Evolutionary conservation across 2,888 invertebrate genomes (phyloP).

Genomic region (Amphiduros pacificus): DNA sequence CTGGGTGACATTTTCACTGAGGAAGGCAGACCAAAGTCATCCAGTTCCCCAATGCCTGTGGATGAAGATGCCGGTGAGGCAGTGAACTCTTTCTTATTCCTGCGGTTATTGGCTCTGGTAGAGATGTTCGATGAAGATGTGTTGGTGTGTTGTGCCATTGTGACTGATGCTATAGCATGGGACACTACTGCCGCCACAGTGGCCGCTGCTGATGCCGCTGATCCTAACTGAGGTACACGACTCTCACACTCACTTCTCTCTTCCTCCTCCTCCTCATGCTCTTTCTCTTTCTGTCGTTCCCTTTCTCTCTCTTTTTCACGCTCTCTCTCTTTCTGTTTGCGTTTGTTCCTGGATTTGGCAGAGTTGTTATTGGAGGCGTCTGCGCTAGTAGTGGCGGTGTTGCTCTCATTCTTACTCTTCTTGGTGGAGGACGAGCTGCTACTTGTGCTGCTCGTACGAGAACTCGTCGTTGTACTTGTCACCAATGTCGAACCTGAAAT

Average conservation of each 20-base stretch:
- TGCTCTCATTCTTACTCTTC: slow-evolving; percentile 9
- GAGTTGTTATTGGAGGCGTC: too few relatives aligned
- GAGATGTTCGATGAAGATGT: too few relatives aligned
- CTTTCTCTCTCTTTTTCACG: slow-evolving; percentile 10
- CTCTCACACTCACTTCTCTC: slow-evolving; percentile 9
- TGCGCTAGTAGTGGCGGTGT: too few relatives aligned
- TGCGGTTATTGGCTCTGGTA: too few relatives aligned
- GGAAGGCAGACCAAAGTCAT: slow-evolving; percentile 53
- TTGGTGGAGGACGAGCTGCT: slow-evolving; percentile 9
- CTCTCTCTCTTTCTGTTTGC: slow-evolving; percentile 21
- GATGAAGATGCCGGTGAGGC: too few relatives aligned
- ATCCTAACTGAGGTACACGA: slow-evolving; percentile 8
- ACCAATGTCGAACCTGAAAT: too few relatives aligned
- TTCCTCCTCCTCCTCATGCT: background rate
- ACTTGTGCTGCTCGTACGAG: slow-evolving; percentile 9
- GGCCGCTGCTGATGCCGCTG: background rate
- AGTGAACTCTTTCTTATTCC: slow-evolving; percentile 20
- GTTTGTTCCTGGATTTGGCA: too few relatives aligned
- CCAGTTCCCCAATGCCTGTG: slow-evolving; percentile 56
- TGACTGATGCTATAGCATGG: too few relatives aligned
- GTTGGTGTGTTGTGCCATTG: too few relatives aligned
- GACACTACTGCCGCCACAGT: too few relatives aligned
- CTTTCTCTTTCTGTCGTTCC: slow-evolving; percentile 1
- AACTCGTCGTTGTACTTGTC: too few relatives aligned
- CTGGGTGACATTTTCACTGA: slow-evolving; percentile 37